phyloP scores from a whole-genome alignment of 2,797 vertebrate genomes.

The Emys orbicularis region DNA sequence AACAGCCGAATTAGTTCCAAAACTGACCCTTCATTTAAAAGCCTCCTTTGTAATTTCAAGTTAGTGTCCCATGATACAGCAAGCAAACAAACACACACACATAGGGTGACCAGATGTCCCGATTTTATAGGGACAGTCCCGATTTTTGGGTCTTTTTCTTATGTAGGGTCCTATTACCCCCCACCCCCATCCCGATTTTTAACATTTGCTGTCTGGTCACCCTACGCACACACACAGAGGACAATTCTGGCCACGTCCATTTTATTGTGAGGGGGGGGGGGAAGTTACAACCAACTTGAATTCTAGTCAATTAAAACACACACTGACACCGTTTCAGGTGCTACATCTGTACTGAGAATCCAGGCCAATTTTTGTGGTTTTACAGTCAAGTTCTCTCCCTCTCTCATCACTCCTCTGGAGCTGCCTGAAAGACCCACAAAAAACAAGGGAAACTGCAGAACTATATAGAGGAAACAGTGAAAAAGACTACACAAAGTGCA shows the following conservation, averaged over 20 bases:
- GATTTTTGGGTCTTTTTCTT: no score
- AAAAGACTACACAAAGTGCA: neutral
- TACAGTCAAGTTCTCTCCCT: neutral
- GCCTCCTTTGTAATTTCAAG: accelerated
- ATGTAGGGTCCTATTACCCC: no score
- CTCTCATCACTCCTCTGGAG: no score
- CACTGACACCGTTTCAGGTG: neutral
- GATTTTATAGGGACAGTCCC: no score
- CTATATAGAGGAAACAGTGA: neutral
- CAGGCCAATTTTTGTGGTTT: neutral
- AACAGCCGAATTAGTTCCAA: accelerated
- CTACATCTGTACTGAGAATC: neutral
- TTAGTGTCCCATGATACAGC: accelerated
- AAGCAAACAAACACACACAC: neutral
- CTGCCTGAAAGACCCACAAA: neutral
- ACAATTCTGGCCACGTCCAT: neutral
- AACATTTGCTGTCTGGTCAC: no score
- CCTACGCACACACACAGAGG: no score
- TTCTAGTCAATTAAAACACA: neutral
- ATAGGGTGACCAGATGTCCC: no score
- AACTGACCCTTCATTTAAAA: neutral
- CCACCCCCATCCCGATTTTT: no score
- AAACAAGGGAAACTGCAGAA: neutral
- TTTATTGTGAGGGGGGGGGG: neutral
- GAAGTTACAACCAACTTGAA: neutral